Conservation (phyloP, 2,888 invertebrate genomes). For the Crocallis elinguaria region DNA sequence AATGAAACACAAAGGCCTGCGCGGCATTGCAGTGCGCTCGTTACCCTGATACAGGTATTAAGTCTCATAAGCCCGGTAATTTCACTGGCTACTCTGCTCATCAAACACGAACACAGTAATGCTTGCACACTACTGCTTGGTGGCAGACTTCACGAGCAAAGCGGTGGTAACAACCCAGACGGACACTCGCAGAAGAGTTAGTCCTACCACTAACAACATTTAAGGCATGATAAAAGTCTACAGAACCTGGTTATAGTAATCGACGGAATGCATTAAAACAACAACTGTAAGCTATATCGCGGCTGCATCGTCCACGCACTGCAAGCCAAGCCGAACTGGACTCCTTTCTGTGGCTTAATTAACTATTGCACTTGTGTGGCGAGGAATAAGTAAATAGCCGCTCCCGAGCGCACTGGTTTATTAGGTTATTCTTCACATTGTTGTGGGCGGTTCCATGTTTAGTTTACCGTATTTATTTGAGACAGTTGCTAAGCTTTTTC, state of each 20-base stretch:
- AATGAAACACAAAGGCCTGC: too few species aligned
- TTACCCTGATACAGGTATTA: too few species aligned
- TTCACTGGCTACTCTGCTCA: too few species aligned
- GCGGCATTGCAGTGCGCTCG: too few species aligned
- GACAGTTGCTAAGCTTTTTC: not conserved
- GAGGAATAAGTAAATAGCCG: conserved; percentile 11
- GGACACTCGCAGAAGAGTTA: too few species aligned
- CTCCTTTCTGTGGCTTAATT: conserved; percentile 14
- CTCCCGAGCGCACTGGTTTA: conserved; percentile 15
- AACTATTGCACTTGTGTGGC: conserved; percentile 20
- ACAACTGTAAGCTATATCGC: not conserved
- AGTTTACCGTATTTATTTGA: not conserved
- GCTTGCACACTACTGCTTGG: too few species aligned
- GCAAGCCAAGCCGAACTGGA: not conserved
- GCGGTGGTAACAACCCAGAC: too few species aligned
- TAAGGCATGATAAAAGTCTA: too few species aligned
- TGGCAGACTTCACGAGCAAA: too few species aligned
- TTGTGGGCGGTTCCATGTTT: conserved; percentile 9
- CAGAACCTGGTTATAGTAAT: not conserved
- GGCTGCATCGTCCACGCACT: not conserved
- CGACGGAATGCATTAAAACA: not conserved
- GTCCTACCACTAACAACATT: too few species aligned
- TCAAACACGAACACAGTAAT: too few species aligned
- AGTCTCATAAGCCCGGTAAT: too few species aligned
- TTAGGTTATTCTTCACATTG: conserved; percentile 33